Conservation (phyloP, 2,113 vertebrate genomes). For the Eleginops maclovinus region DNA sequence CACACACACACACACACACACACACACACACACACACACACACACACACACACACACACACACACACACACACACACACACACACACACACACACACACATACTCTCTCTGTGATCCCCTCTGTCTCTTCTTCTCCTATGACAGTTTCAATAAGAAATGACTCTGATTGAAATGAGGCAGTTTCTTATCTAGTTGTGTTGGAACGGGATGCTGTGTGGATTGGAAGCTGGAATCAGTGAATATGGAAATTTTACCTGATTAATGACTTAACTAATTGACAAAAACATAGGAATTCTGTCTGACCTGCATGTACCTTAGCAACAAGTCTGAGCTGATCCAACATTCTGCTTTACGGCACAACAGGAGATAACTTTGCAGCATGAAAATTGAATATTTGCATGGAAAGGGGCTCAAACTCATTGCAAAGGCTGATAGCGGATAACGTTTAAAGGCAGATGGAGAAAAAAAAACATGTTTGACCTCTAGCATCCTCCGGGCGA, state of each 20-base stretch:
- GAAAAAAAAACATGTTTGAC: slow-evolving; percentile 29
- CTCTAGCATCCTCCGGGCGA: slow-evolving; percentile 35
- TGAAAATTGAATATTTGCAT: not conserved
- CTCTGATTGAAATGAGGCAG: not conserved
- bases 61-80: slow-evolving; percentile 30
- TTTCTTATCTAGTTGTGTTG: not conserved
- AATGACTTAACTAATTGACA: not conserved
- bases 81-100: slow-evolving; percentile 38
- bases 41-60: slow-evolving; percentile 19
- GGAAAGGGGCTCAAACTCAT: not conserved
- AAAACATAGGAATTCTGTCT: not conserved
- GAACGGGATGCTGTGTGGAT: too few species aligned
- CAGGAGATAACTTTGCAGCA: not conserved
- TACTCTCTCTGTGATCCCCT: slow-evolving; percentile 10
- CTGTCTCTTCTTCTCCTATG: slow-evolving; percentile 10
- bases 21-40: slow-evolving; percentile 10
- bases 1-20: slow-evolving; percentile 17
- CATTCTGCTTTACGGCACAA: not conserved
- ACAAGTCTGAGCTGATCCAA: fast-evolving
- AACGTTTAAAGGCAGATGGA: slow-evolving; percentile 5
- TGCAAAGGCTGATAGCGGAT: not conserved
- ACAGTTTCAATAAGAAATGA: not conserved
- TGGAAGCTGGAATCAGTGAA: not conserved
- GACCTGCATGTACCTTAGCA: not conserved
- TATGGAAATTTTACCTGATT: not conserved